Conservation (phyloP, 1,140 invertebrate genomes). For the Aricia agestis region DNA sequence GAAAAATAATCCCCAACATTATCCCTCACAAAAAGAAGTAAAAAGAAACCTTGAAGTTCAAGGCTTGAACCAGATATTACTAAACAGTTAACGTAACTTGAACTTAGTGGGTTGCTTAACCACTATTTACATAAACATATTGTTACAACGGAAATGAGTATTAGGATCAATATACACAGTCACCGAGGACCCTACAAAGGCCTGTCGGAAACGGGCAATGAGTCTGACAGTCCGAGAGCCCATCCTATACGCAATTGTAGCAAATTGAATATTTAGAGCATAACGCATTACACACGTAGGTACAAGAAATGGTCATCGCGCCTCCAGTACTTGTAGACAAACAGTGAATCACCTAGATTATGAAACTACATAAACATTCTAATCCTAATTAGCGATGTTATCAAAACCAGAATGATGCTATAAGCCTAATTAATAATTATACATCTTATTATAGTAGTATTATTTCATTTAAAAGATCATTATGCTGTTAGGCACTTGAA, state of each 20-base stretch:
- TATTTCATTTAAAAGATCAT: not conserved
- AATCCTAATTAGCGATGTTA: not conserved
- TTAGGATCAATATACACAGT: constrained; percentile 6
- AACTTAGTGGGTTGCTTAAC: not conserved
- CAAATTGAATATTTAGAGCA: constrained; percentile 20
- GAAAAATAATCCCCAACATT: too few species aligned
- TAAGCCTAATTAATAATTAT: not conserved
- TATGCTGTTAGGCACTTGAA: not conserved
- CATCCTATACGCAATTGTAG: constrained; percentile 25
- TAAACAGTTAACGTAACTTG: not conserved
- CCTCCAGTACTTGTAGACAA: not conserved
- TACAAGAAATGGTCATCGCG: not conserved
- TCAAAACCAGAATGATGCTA: not conserved
- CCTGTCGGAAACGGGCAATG: constrained; percentile 19
- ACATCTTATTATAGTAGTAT: not conserved
- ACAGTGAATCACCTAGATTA: constrained; percentile 8
- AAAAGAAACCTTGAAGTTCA: too few species aligned
- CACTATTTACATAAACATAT: not conserved
- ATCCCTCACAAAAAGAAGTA: too few species aligned
- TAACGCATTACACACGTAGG: not conserved
- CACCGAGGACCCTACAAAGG: not conserved
- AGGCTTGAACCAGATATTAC: not conserved
- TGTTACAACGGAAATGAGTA: not conserved
- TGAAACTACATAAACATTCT: not conserved
- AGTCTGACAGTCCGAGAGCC: constrained; percentile 20